phyloP scores from a whole-genome alignment of 2,113 vertebrate species.

The Arvicanthis niloticus region DNA sequence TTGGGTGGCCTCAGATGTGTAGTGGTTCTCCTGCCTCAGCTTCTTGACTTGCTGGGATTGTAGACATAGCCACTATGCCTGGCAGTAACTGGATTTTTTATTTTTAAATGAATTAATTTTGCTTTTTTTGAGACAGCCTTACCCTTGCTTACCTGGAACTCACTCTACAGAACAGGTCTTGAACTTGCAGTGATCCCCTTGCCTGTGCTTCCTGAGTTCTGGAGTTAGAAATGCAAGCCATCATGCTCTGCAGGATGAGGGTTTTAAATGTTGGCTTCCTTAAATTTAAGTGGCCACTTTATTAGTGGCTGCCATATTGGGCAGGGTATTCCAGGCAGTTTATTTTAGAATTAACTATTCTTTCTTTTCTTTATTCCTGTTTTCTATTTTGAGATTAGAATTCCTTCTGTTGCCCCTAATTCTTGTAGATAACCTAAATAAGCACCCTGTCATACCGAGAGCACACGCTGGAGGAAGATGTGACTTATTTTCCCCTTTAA shows the following conservation, averaged over 20 bases:
- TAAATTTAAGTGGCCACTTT: not conserved
- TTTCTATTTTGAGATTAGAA: not conserved
- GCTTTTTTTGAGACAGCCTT: not conserved
- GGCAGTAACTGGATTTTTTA: not conserved
- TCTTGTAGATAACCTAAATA: not conserved
- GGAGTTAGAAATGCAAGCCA: not conserved
- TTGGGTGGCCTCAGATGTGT: not conserved
- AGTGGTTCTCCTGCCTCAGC: not conserved
- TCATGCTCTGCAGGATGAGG: not conserved
- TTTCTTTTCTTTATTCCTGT: not conserved
- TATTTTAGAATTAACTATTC: not conserved
- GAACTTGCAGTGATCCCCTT: not conserved
- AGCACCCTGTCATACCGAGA: not conserved
- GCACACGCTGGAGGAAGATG: not conserved
- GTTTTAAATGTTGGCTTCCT: conserved; percentile 25
- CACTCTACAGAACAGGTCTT: not conserved
- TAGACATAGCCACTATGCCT: not conserved
- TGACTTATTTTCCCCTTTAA: not conserved
- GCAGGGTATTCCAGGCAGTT: not conserved
- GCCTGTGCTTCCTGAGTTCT: not conserved
- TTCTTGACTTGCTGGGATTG: not conserved
- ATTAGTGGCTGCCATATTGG: not conserved
- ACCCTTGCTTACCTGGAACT: not conserved
- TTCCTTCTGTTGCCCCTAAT: not conserved
- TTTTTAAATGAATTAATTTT: not conserved